phyloP scores from a whole-genome alignment of 1,140 invertebrate species.

The Patella vulgata region DNA sequence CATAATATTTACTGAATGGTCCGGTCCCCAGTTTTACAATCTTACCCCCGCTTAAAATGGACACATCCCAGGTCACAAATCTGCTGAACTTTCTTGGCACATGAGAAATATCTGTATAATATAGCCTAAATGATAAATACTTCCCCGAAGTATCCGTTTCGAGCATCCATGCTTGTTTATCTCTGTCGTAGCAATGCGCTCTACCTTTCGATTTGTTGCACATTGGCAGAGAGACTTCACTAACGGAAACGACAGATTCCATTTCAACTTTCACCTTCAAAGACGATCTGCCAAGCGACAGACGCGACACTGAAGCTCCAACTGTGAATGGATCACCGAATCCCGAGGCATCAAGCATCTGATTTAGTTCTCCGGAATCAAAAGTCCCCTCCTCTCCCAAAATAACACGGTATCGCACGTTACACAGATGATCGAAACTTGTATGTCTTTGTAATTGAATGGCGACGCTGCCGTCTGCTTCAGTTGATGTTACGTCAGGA shows the following conservation, averaged over 20 bases:
- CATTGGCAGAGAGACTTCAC: constrained; percentile 73
- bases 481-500: constrained; percentile 68
- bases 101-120: constrained; percentile 86
- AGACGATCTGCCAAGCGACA: constrained; percentile 59
- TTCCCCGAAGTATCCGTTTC: constrained; percentile 84
- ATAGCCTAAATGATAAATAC: constrained; percentile 75
- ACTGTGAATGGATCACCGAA: constrained; percentile 49
- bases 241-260: constrained; percentile 79
- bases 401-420: constrained; percentile 77
- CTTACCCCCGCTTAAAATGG: constrained; percentile 35
- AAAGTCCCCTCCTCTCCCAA: constrained; percentile 77
- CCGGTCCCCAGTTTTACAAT: constrained; percentile 75
- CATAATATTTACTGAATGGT: constrained; percentile 85
- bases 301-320: constrained; percentile 34
- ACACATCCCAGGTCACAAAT: constrained; percentile 78
- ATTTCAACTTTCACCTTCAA: constrained; percentile 80
- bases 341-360: constrained; percentile 76
- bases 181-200: constrained; percentile 83
- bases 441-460: constrained; percentile 78
- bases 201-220: constrained; percentile 39
- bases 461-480: constrained; percentile 68
- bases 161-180: constrained; percentile 86
- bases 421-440: constrained; percentile 83
- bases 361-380: constrained; percentile 82
- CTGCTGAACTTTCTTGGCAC: constrained; percentile 82